Base-by-base conservation (phyloP, 2,888 invertebrate species). In the Taenaris catops region DNA sequence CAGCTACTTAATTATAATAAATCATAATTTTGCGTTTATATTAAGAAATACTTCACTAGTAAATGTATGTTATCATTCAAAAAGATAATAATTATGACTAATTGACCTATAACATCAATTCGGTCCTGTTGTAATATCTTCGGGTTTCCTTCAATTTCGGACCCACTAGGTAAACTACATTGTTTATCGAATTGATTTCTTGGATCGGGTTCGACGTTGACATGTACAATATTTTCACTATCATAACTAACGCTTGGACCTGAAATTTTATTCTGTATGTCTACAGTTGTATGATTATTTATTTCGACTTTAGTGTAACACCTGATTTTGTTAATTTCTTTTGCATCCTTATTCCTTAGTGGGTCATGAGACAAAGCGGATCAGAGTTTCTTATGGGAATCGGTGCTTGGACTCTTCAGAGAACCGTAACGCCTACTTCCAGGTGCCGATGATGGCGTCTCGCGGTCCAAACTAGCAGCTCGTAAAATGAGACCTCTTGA, bases 361-460 rank as follows among this genome's bases (percentile, higher is more conserved):
- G 5, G 26, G 34, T 26, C 38, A 19, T 24, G 8, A 4, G 9
- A 55, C 55, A 52, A 63, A 58, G 51, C 63, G 73, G 84, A 86
- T 87, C 86, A 87, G 74, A 87, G 86, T 65, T 73, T 73, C 58
- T 86, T 83, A 16, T 83, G 81, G 0, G 79, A 71, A 49, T 78
- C 79, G 1, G 70, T 70, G 53, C 80, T 80, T 35, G 81, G 56
- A 43, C 79, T 83, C 54, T 80, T 83, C 34, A 79, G 63, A 39
- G 84, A 80, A 17, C 76, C 73, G 38, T 75, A 78, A 11, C 79
- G 58, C 11, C 71, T 63, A 1, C 70, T 43, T 6, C 58, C 73
- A 0, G 73, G 46, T 1, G 67, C 47, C 2, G 72, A 48, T 2
- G 71, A 58, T 0, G 67, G 48, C 1, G 68, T 63, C 25, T 70